These are phyloP conservation scores for Drosophila gaucha DNA, from an alignment of 2,888 invertebrate genomes.

Conservation along the genomic window DNA sequence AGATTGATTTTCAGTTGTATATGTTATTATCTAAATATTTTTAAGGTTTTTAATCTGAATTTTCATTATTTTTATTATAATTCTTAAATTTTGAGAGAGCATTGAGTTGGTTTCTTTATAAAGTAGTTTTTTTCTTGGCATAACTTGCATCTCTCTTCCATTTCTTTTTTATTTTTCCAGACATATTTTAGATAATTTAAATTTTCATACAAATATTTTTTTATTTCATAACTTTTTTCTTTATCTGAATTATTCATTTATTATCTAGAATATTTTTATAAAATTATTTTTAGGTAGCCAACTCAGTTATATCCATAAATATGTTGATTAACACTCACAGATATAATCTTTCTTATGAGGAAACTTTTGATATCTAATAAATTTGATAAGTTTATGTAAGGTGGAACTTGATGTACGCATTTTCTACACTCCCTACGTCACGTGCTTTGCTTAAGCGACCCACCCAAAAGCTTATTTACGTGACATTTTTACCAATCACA, in stretches of 20 bases:
- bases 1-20: no score
- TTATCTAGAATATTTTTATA: conserved; percentile 1
- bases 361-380: conserved; percentile 23
- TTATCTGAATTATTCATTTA: not conserved
- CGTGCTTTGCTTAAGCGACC: conserved; percentile 12
- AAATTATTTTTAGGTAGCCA: not conserved
- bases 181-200: not conserved
- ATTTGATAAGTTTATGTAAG: conserved; percentile 19
- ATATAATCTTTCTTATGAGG: conserved; percentile 10
- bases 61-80: not conserved
- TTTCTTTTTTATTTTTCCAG: not conserved
- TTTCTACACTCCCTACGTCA: not conserved
- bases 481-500: conserved; percentile 59
- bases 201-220: not conserved
- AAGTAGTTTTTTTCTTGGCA: no score
- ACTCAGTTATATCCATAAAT: not conserved
- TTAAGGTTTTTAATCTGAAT: not conserved
- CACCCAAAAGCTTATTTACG: conserved; percentile 49
- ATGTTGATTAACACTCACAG: conserved; percentile 10
- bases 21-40: not conserved
- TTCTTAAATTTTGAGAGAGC: no score
- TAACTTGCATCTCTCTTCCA: not conserved
- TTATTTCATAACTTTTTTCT: not conserved
- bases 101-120: no score
- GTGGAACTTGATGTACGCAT: not conserved